Base-by-base conservation (phyloP, 2,888 invertebrate species). In the Andrena chrysosceles region DNA sequence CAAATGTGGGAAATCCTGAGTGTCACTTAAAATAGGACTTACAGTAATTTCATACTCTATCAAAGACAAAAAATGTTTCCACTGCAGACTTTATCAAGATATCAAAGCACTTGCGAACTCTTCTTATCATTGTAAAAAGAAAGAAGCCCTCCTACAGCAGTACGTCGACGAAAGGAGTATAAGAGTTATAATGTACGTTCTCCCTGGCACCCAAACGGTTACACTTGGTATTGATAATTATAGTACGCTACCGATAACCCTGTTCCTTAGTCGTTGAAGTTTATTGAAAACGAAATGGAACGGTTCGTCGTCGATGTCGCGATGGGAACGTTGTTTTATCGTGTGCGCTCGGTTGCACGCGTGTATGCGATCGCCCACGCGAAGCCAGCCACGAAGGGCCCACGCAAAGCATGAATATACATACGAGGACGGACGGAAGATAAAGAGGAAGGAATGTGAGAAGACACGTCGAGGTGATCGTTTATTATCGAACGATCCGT, bases 361-460 rank as follows among this genome's bases (percentile, higher is more conserved):
- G 70, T 81, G 77, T 68, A 73, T 64, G 71, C 56, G 69, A 42
- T 49, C 86, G 85, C 88, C 88, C 79, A 85, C 88, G 67, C 77
- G 64, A 64, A 63, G 70, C 52, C 56, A 56, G 56, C 54, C 23
- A 56, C 63, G 42, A 84, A 79, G 73, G 83, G 83, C 87, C 88
- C 86, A 87, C 79, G 87, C 88, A 85, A 69, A 85, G 84, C 80
- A 76, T 66, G 78, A 86, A 83, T 84, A 82, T 72, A 77, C 66
- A 70, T 64, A 72, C 66, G 74, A 81, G 76, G 67, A 77, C 74
- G 64, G 31, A 31, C 56, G 67, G 56, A 68, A 84, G 64, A 76
- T 64, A 76, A 71, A 75, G 80, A 68, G 59, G 81, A 64, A 82
- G 77, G 81, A 84, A 85, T 77, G 86, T 68, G 70, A 75, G 72